These are phyloP conservation scores for Todus mexicanus DNA, from an alignment of 2,797 vertebrate species.

Conservation along the genomic window DNA sequence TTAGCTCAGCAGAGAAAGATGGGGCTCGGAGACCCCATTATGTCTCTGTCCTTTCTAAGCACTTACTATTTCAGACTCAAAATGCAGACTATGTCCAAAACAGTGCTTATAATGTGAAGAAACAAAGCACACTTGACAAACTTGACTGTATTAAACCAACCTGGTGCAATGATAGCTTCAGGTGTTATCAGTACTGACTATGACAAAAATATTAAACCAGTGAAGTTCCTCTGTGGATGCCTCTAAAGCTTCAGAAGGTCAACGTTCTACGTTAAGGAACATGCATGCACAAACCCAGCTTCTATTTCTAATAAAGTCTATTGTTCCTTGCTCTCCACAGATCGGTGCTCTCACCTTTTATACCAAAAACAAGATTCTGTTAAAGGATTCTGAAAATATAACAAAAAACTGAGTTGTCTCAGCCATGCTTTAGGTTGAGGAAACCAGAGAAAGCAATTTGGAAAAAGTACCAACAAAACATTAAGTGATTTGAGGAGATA, in stretches of 20 bases:
- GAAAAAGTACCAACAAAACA: not conserved
- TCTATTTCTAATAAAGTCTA: not conserved
- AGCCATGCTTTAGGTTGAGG: not conserved
- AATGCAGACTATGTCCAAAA: no score
- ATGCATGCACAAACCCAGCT: not conserved
- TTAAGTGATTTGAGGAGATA: rapidly evolving
- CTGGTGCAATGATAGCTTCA: no score
- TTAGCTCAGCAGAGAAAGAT: no score
- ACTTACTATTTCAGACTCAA: no score
- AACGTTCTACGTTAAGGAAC: not conserved
- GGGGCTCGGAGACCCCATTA: no score
- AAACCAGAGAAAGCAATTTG: not conserved
- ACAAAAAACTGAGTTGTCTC: not conserved
- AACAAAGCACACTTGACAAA: no score
- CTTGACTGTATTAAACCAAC: no score
- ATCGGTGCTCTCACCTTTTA: not conserved
- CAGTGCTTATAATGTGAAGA: no score
- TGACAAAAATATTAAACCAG: no score
- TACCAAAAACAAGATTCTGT: not conserved
- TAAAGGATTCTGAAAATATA: not conserved
- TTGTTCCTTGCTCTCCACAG: not conserved
- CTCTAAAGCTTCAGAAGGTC: not conserved
- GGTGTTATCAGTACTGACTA: no score
- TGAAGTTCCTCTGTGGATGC: no score
- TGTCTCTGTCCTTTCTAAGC: no score